phyloP scores from a whole-genome alignment of 2,113 vertebrate species.

The Paramormyrops kingsleyae region DNA sequence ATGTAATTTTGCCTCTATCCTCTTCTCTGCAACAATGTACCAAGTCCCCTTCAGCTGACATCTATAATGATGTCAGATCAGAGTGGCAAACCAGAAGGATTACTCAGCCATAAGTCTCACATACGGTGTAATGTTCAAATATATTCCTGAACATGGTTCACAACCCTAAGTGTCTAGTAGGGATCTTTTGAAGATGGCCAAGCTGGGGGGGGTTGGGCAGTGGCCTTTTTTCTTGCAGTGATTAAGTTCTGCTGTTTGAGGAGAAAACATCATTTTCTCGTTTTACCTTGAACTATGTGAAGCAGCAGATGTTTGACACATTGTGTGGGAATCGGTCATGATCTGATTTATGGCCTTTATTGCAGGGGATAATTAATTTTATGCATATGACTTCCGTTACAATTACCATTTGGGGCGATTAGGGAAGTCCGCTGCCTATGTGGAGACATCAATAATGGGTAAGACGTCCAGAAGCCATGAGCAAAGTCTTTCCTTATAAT shows the following conservation, averaged over 20 bases:
- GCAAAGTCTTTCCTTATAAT: constrained; percentile 35
- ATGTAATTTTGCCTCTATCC: neutral
- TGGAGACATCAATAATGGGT: constrained; percentile 69
- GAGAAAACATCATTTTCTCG: constrained; percentile 32
- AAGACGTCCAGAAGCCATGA: constrained; percentile 39
- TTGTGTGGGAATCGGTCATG: constrained; percentile 69
- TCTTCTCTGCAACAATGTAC: neutral
- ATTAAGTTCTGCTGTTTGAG: constrained; percentile 50
- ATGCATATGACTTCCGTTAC: constrained; percentile 91
- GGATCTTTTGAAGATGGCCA: neutral
- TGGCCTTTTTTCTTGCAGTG: constrained; percentile 39
- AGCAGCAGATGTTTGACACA: constrained; percentile 58
- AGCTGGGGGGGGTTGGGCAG: neutral
- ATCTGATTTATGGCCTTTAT: constrained; percentile 87
- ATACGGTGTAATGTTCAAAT: neutral
- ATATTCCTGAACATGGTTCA: neutral
- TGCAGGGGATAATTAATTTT: constrained; percentile 84
- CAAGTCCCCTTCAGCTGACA: neutral
- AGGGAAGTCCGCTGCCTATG: constrained; percentile 69
- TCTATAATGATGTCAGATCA: neutral
- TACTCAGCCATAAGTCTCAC: neutral
- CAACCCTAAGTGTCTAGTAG: neutral
- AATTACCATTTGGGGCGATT: constrained; percentile 69
- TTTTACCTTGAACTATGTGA: constrained; percentile 61
- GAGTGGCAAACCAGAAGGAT: neutral